phyloP scores from a whole-genome alignment of 1,140 invertebrate species.

The Stenopsyche tienmushanensis region DNA sequence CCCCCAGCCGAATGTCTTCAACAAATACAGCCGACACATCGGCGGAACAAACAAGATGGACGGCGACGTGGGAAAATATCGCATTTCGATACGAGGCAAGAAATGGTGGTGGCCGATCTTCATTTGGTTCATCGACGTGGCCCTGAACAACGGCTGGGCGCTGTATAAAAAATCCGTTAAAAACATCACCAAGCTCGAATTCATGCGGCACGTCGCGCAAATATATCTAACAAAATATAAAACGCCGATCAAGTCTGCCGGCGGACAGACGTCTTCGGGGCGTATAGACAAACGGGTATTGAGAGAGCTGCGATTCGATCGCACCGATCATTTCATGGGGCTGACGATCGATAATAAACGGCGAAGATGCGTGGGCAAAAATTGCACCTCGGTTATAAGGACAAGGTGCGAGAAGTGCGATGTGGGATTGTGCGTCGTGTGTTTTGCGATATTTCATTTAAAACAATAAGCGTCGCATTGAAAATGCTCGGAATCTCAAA shows the following conservation, averaged over 20 bases:
- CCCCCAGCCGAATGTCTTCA: conserved; percentile 31
- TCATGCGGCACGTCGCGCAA: neutral
- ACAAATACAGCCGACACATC: conserved; percentile 44
- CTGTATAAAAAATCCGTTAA: neutral
- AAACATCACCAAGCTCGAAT: neutral
- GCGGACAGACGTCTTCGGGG: neutral
- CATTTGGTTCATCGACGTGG: conserved; percentile 39
- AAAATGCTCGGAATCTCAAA: neutral
- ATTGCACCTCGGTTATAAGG: neutral
- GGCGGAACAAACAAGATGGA: conserved; percentile 43
- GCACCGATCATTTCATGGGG: too few species aligned
- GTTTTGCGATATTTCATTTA: neutral
- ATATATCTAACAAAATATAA: neutral
- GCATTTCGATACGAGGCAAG: conserved; percentile 41
- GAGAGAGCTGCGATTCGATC: neutral
- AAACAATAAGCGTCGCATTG: neutral
- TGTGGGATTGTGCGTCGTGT: neutral
- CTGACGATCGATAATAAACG: too few species aligned
- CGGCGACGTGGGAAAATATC: conserved; percentile 43
- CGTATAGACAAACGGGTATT: neutral
- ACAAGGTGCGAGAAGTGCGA: neutral
- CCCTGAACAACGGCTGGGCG: conserved; percentile 1
- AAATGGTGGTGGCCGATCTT: conserved; percentile 46
- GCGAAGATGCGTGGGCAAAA: neutral
- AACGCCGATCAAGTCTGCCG: neutral